These are phyloP conservation scores for Pollicipes pollicipes DNA, from an alignment of 1,140 invertebrate species.

Conservation along the genomic window DNA sequence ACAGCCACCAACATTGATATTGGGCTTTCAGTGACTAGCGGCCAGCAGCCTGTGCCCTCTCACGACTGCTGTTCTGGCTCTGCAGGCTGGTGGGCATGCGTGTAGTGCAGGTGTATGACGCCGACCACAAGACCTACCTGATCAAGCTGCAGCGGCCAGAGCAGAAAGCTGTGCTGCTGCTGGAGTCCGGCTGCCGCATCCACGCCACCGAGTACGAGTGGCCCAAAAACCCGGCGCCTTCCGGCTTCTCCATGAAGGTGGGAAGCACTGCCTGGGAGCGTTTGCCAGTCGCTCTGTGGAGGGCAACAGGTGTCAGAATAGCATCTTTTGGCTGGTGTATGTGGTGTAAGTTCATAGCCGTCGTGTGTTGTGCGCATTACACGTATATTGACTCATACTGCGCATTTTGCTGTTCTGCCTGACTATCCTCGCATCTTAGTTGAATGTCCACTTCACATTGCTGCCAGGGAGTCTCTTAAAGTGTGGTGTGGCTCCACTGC, in stretches of 20 bases:
- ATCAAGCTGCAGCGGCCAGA: constrained; percentile 65
- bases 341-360: too few species aligned
- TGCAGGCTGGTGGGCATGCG: constrained; percentile 70
- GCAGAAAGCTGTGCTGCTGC: constrained; percentile 66
- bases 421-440: too few species aligned
- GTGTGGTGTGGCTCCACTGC: too few species aligned
- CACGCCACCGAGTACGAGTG: constrained; percentile 93
- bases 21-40: background rate
- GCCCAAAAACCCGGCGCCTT: constrained; percentile 74
- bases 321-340: too few species aligned
- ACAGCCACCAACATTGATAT: background rate
- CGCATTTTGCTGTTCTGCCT: too few species aligned
- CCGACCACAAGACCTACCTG: constrained; percentile 91
- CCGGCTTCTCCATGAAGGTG: constrained; percentile 93
- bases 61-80: background rate
- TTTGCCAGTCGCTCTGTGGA: background rate
- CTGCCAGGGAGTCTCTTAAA: too few species aligned
- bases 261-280: constrained; percentile 7
- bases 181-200: constrained; percentile 87
- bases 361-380: too few species aligned
- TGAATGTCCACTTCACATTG: too few species aligned
- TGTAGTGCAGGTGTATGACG: constrained; percentile 92
- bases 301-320: too few species aligned
- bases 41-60: background rate
- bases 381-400: too few species aligned